Base-by-base conservation (phyloP, 37 sponge, comb jelly and placozoan genomes). In the Petrosia ficiformis region DNA sequence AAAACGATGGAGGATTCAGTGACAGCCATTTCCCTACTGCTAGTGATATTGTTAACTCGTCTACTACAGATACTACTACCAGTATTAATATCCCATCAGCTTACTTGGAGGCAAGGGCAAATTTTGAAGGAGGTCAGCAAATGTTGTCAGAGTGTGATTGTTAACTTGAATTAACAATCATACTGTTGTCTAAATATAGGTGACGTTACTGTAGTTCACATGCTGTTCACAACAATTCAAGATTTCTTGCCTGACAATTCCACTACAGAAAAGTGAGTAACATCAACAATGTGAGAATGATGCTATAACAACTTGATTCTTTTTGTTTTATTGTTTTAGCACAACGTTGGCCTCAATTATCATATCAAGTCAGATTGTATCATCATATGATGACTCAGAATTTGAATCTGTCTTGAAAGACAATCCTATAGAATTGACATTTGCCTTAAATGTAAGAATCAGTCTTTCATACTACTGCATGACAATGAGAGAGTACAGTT, bases 51-150 rank as follows among this genome's bases (percentile, higher is more conserved):
- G 63, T 61, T 6, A 61, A 61, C n/a, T 61, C 63, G 6, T 26
- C 63, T n/a, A 29, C n/a, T n/a, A 26, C 63, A 26, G 63, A n/a
- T 61, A 26, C n/a, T 6, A 61, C 28, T 22, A n/a, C 5, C 28
- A 61, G 63, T 29, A 61, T 61, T 6, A 61, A 8, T 24, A 61
- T 61, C 6, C 63, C 63, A 61, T 24, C 63, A n/a, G 63, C 6
- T n/a, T 61, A 26, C 5, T n/a, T 26, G 26, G 28, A 61, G n/a
- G 28, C 28, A 11, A 61, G 63, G 5, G 28, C 22, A 26, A 11
- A 61, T n/a, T n/a, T n/a, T n/a, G n/a, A 61, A 26, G 63, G 26
- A n/a, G 63, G 63, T 61, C 22, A 26, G 63, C n/a, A n/a, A n/a
- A n/a, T n/a, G n/a, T n/a, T n/a, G n/a, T n/a, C n/a, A n/a, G n/a